These are phyloP conservation scores for Tangara arthus DNA, from an alignment of 2,797 vertebrate species.

Conservation along the genomic window DNA sequence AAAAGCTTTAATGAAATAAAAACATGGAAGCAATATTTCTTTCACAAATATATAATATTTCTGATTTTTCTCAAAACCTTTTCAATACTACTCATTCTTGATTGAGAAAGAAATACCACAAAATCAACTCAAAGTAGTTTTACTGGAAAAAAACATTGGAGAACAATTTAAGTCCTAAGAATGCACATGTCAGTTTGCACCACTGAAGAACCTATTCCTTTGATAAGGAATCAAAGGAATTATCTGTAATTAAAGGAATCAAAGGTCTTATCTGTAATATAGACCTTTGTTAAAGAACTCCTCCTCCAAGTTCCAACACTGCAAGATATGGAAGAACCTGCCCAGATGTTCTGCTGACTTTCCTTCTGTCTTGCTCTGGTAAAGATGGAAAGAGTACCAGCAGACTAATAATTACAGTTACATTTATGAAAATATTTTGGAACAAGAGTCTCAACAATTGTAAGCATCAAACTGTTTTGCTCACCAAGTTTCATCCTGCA, in stretches of 20 bases:
- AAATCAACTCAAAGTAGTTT: neutral
- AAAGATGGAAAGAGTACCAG: neutral
- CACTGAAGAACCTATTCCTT: neutral
- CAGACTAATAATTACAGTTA: neutral
- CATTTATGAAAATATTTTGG: neutral
- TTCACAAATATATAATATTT: neutral
- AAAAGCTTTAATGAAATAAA: neutral
- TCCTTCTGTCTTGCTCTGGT: neutral
- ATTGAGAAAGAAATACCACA: neutral
- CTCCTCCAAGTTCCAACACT: neutral
- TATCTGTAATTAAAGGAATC: neutral
- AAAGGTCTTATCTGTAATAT: neutral
- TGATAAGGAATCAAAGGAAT: neutral
- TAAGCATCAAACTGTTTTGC: neutral
- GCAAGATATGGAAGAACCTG: neutral
- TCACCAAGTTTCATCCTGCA: neutral
- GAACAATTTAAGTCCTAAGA: neutral
- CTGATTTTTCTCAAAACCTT: neutral
- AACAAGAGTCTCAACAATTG: neutral
- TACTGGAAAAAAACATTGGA: neutral
- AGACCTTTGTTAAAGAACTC: neutral
- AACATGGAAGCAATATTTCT: neutral
- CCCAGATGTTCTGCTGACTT: neutral
- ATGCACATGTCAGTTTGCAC: neutral
- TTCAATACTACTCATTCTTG: neutral